These are phyloP conservation scores for Ptilonorhynchus violaceus DNA, from an alignment of 2,113 vertebrate species.

Conservation along the genomic window DNA sequence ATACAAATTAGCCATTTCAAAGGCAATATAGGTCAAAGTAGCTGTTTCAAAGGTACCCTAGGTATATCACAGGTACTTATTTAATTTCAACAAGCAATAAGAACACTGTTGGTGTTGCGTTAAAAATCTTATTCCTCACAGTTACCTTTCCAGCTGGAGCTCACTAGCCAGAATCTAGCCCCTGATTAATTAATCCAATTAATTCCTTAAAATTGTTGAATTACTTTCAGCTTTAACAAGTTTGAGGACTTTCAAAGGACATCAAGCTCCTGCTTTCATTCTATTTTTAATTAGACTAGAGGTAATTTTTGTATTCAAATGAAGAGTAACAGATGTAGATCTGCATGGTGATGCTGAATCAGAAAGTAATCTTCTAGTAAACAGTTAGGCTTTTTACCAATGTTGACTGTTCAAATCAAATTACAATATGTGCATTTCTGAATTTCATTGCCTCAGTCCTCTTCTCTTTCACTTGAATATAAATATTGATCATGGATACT, in stretches of 20 bases:
- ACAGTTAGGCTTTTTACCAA: background rate
- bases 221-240: background rate
- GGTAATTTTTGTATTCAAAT: conserved; percentile 21
- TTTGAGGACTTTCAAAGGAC: conserved; percentile 14
- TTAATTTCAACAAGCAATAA: background rate
- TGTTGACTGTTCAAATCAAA: conserved; percentile 23
- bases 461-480: background rate
- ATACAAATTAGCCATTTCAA: background rate
- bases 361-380: conserved; percentile 25
- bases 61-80: background rate
- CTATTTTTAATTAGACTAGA: conserved; percentile 25
- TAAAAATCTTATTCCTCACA: background rate
- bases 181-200: background rate
- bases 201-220: background rate
- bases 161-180: background rate
- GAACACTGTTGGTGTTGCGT: background rate
- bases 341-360: background rate
- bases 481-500: background rate
- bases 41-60: background rate
- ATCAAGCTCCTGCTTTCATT: background rate
- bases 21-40: background rate
- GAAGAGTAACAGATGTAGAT: conserved; percentile 18
- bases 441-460: background rate
- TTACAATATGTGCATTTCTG: background rate
- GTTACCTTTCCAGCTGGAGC: background rate